Conservation (phyloP, 92 coral and sea anemone genomes). For the Diadumene lineata region DNA sequence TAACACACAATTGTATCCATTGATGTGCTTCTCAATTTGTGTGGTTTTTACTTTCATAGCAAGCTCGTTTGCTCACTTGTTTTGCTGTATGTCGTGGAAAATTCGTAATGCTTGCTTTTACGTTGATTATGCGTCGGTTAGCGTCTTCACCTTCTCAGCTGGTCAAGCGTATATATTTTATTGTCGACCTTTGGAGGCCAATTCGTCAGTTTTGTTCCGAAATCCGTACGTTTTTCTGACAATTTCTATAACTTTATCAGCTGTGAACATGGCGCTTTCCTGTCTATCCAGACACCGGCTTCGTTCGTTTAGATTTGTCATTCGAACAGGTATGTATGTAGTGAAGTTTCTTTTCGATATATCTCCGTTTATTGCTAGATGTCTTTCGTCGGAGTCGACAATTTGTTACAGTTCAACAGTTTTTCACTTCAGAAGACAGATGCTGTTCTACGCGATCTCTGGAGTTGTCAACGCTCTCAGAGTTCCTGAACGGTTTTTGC, state of each 20-base stretch:
- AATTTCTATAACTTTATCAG: constrained; percentile 30
- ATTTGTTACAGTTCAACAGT: constrained; percentile 28
- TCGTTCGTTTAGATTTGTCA: constrained; percentile 23
- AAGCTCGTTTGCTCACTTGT: constrained; percentile 89
- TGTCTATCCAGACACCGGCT: constrained; percentile 48
- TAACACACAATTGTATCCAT: constrained; percentile 72
- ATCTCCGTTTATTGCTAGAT: constrained; percentile 43
- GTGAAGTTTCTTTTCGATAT: constrained; percentile 44
- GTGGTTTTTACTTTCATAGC: constrained; percentile 50
- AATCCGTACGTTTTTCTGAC: constrained; percentile 39
- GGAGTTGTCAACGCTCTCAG: constrained; percentile 28
- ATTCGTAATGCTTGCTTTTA: constrained; percentile 82
- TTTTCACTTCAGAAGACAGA: constrained; percentile 38
- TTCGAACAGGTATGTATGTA: constrained; percentile 11
- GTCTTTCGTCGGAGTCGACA: not conserved
- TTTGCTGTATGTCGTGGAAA: constrained; percentile 85
- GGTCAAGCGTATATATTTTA: constrained; percentile 67
- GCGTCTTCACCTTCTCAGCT: constrained; percentile 74
- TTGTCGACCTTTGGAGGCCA: constrained; percentile 43
- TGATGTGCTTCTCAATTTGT: constrained; percentile 76
- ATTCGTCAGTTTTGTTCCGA: constrained; percentile 31
- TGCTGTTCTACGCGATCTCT: constrained; percentile 33
- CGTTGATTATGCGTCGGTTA: constrained; percentile 88
- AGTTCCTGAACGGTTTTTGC: constrained; percentile 55
- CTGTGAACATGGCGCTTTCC: constrained; percentile 31